Evolutionary conservation across 2,888 invertebrate genomes (phyloP).

Genomic region (Lepidochrysops patricia): DNA sequence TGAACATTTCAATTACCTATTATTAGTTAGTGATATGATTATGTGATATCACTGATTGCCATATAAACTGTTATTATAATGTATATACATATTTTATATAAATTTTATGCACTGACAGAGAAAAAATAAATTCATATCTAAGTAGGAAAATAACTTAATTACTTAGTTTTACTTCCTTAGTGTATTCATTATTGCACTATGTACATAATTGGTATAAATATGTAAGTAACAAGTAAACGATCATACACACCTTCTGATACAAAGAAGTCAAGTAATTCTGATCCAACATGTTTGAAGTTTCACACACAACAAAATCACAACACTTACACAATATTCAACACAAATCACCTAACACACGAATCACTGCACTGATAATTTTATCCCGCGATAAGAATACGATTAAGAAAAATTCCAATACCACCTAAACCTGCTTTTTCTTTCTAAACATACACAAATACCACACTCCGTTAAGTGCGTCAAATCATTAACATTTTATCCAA

Average conservation of each 20-base stretch:
- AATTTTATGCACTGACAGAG: too few relatives aligned
- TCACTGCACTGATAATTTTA: constrained; percentile 6
- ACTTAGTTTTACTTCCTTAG: too few relatives aligned
- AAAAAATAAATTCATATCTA: too few relatives aligned
- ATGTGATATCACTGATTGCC: too few relatives aligned
- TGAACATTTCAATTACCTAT: too few relatives aligned
- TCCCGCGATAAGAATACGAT: neutral
- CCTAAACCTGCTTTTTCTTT: constrained; percentile 5
- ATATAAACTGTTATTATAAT: too few relatives aligned
- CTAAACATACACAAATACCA: constrained; percentile 9
- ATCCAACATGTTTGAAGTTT: constrained; percentile 12
- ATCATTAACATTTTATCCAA: neutral
- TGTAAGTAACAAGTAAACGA: neutral
- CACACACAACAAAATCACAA: constrained; percentile 9
- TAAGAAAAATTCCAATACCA: neutral
- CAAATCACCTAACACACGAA: constrained; percentile 2
- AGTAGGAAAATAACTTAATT: too few relatives aligned
- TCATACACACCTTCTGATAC: neutral
- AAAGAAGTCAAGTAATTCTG: neutral
- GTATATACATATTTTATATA: too few relatives aligned
- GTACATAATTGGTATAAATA: neutral
- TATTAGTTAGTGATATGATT: too few relatives aligned
- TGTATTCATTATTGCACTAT: too few relatives aligned
- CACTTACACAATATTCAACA: constrained; percentile 7
- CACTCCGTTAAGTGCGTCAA: neutral